Evolutionary conservation across 1,140 invertebrate genomes (phyloP), one percentile per base, ranked within the genome.

Genomic region (Ericerus pela): DNA sequence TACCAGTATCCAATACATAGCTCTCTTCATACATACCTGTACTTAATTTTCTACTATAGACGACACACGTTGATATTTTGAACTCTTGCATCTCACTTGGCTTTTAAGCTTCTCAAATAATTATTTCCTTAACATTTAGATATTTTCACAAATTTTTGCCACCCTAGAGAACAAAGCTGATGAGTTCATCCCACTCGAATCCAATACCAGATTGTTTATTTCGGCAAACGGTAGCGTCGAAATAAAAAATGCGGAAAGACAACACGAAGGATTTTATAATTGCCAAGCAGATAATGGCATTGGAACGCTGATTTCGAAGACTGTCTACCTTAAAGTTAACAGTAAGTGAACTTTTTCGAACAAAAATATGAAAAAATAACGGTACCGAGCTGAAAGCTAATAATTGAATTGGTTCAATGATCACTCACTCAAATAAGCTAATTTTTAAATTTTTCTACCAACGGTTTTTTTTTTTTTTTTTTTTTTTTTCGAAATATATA

Each of bases 281-380:
- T 92, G 88, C 65, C 78, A 85, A 51, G 81, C 86, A 0, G 82
- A 80, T 57, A 93, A 93, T 65, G 82, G 80, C 24, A 85, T 92
- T 52, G 88, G 88, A 3, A 73, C 79, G 6, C 82, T 80, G 1
- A 68, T 85, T 1, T 79, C 78, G 51, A 87, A 87, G 73, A 75
- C 83, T 55, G 81, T 88, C 62, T 78, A 77, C 41, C 72, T 87
- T 1, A 79, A 79, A 61, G 81, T 88, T 20, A 82, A 90, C 64
- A 82, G 82, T 81, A 77, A 76, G 74, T 75, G n/a, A 80, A 82
- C 20, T 83, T 83, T 14, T 68, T 87, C 18, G 54, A 30, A 26
- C 22, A 20, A 33, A 29, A 28, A 41, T 31, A 18, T 43, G 58
- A 16, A 57, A 33, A 33, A 33, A 33, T n/a, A 10, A n/a, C 31